These are phyloP conservation scores for Apomyelois bistriatella DNA, from an alignment of 2,888 invertebrate genomes.

Conservation along the genomic window DNA sequence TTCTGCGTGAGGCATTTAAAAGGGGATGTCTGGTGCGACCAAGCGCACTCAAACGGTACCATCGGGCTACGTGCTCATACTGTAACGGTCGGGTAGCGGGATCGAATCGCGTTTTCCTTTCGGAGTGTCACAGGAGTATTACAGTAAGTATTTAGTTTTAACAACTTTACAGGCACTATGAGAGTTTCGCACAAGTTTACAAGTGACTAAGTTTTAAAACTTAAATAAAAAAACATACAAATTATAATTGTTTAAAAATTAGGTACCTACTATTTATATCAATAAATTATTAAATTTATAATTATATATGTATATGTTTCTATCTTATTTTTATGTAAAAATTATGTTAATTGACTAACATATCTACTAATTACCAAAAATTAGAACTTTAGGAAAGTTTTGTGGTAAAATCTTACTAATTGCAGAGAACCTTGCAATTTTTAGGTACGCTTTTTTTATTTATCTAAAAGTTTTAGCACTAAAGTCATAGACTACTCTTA, in stretches of 20 bases:
- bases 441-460: no score
- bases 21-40: conserved; percentile 57
- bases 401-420: no score
- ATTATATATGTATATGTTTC: no score
- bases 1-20: conserved; percentile 61
- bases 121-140: conserved; percentile 4
- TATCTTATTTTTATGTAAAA: no score
- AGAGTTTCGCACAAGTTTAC: background rate
- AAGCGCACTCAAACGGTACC: conserved; percentile 53
- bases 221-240: background rate
- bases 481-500: no score
- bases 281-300: no score
- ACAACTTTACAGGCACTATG: conserved; percentile 4
- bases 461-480: no score
- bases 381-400: no score
- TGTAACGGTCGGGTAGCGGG: conserved; percentile 14
- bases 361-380: no score
- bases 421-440: no score
- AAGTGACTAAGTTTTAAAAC: background rate
- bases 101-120: conserved; percentile 5
- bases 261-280: no score
- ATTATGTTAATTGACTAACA: no score
- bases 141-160: conserved; percentile 16
- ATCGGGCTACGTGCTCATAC: conserved; percentile 30
- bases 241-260: background rate